Evolutionary conservation across 2,888 invertebrate species (phyloP), one percentile per base, ranked within the genome.

Genomic region (Abrostola triplasia): DNA sequence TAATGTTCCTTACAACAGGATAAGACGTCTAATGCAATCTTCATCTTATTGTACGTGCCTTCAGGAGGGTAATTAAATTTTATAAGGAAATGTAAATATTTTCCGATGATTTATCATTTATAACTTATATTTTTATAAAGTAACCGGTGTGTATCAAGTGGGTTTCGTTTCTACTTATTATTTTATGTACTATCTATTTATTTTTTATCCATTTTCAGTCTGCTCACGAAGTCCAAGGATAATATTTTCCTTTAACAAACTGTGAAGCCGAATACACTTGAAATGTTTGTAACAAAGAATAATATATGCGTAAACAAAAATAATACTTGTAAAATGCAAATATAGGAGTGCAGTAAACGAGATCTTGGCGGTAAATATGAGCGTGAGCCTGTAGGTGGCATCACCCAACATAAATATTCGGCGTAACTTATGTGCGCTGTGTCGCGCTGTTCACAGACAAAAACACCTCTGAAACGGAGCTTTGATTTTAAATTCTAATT

Each of bases 401-500:
- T 84, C 86, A 81, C 80, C 85, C 80, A 74, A 85, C 91, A 92
- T 91, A 90, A 91, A 92, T 91, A 80, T 90, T 88, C 88, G 83
- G 79, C 81, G 85, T 88, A 89, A 91, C 89, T 90, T 90, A 92
- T 90, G 88, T 86, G 84, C 88, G 82, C 84, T 73, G 80, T 85
- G 87, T 84, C 84, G 85, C 86, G 82, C 80, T 76, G 77, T 78
- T 80, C 82, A 80, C 85, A 84, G 84, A 88, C 90, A 92, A 92
- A 92, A 92, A 90, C 91, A 91, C 88, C 88, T 88, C 89, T 77
- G 86, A 83, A 90, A 86, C 85, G 84, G 89, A 87, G 90, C 86
- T 91, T 90, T 92, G 91, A 92, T 92, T 93, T 92, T 90, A 92
- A 92, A 92, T 92, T 93, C 91, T 90, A 92, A 92, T 93, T 92